Conservation (phyloP, 2,888 invertebrate genomes). For the Leptothorax acervorum region DNA sequence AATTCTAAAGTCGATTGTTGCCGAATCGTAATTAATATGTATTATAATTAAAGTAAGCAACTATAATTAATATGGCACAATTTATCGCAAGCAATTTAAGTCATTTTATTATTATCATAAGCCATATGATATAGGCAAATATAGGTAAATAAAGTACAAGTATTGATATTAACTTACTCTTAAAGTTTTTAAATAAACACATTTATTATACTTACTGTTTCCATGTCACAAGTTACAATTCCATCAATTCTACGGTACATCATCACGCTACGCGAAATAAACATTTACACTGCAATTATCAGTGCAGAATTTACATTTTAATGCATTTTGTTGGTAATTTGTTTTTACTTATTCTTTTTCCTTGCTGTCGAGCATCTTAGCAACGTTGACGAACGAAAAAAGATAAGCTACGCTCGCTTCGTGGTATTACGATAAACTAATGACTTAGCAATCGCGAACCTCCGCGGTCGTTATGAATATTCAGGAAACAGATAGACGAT, state of each 20-base stretch:
- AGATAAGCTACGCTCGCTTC: constrained; percentile 59
- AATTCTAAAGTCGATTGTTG: background rate
- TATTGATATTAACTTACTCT: background rate
- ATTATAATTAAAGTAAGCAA: constrained; percentile 23
- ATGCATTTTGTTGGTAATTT: constrained; percentile 1
- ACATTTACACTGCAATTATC: constrained; percentile 9
- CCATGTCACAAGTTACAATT: too few relatives aligned
- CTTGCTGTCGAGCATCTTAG: background rate
- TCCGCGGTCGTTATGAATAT: constrained; percentile 63
- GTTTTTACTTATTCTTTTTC: background rate
- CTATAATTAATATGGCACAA: background rate
- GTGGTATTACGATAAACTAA: constrained; percentile 64
- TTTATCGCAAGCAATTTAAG: background rate
- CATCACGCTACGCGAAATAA: background rate
- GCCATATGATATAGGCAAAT: too few relatives aligned
- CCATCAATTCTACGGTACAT: background rate
- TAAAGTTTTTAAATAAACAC: background rate
- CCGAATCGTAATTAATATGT: background rate
- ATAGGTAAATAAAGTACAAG: background rate
- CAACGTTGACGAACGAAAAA: background rate
- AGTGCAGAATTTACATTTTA: constrained; percentile 33
- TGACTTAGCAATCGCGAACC: constrained; percentile 65
- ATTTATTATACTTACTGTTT: background rate
- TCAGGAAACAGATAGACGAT: constrained; percentile 46
- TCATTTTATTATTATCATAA: background rate